Evolutionary conservation across 2,113 vertebrate genomes (phyloP).

Genomic region (Phaethon lepturus): DNA sequence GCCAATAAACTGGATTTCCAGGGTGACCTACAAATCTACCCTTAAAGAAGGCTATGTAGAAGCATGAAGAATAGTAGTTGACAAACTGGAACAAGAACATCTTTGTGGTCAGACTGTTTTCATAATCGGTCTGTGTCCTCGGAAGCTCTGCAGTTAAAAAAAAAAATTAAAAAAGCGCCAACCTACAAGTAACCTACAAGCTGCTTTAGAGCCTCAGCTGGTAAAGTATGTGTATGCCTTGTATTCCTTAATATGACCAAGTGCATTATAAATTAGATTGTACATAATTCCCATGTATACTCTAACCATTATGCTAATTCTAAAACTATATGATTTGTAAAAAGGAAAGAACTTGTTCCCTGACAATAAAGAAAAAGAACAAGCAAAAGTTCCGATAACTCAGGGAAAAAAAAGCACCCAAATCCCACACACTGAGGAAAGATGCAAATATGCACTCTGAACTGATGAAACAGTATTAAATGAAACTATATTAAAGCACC

Average conservation of each 20-base stretch:
- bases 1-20: slow-evolving; percentile 86
- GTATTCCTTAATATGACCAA: slow-evolving; percentile 12
- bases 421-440: neutral
- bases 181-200: neutral
- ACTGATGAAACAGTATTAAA: slow-evolving; percentile 34
- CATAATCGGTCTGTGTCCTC: slow-evolving; percentile 91
- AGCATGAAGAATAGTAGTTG: slow-evolving; percentile 96
- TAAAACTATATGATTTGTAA: slow-evolving; percentile 34
- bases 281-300: neutral
- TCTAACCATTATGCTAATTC: slow-evolving; percentile 39
- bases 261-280: slow-evolving; percentile 42
- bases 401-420: neutral
- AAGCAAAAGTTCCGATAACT: neutral
- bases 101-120: slow-evolving; percentile 94
- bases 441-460: slow-evolving; percentile 37
- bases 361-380: neutral
- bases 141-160: slow-evolving; percentile 84
- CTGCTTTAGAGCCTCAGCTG: neutral
- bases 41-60: slow-evolving; percentile 95
- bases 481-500: slow-evolving; percentile 31
- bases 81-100: slow-evolving; percentile 98
- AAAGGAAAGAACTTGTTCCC: neutral
- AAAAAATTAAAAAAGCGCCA: neutral
- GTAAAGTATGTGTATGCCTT: neutral
- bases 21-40: slow-evolving; percentile 91